Percentiles rank a stretch among this genome's conserved stretches.
Conservation (phyloP, 2,888 invertebrate genomes). For the Formica aserva region DNA sequence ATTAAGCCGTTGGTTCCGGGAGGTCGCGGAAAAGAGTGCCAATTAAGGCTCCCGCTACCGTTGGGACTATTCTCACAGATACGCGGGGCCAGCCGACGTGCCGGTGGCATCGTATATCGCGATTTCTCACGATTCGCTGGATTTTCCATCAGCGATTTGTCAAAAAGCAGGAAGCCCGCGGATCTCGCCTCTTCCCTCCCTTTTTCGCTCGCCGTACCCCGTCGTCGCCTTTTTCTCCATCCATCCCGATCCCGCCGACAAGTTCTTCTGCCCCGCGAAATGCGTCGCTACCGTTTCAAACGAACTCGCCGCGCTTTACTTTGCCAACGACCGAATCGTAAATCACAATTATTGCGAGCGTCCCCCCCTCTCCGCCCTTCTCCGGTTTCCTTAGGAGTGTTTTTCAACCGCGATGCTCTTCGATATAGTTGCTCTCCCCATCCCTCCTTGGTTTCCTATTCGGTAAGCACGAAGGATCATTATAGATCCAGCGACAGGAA, state of each 20-base stretch:
- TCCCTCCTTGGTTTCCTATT: neutral
- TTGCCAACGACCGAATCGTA: slow-evolving; percentile 76
- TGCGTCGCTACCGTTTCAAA: slow-evolving; percentile 60
- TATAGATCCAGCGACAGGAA: slow-evolving; percentile 17
- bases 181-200: slow-evolving; percentile 38
- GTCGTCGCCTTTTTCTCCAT: slow-evolving; percentile 17
- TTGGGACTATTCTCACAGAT: slow-evolving; percentile 12
- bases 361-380: slow-evolving; percentile 57
- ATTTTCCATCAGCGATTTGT: slow-evolving; percentile 66
- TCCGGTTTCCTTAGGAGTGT: slow-evolving; percentile 70
- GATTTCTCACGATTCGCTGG: slow-evolving; percentile 55
- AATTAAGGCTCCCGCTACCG: slow-evolving; percentile 5
- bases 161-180: slow-evolving; percentile 60
- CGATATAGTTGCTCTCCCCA: slow-evolving; percentile 19
- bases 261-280: slow-evolving; percentile 53
- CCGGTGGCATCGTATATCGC: slow-evolving; percentile 9
- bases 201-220: neutral
- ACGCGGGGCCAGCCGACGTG: neutral
- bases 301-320: slow-evolving; percentile 75
- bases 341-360: slow-evolving; percentile 83
- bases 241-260: slow-evolving; percentile 15
- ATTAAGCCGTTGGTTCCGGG: slow-evolving; percentile 10
- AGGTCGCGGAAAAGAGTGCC: slow-evolving; percentile 17
- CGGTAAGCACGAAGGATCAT: slow-evolving; percentile 18
- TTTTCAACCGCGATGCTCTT: slow-evolving; percentile 66